Base-by-base conservation (phyloP, 2,888 invertebrate genomes). In the Pollenia angustigena region DNA sequence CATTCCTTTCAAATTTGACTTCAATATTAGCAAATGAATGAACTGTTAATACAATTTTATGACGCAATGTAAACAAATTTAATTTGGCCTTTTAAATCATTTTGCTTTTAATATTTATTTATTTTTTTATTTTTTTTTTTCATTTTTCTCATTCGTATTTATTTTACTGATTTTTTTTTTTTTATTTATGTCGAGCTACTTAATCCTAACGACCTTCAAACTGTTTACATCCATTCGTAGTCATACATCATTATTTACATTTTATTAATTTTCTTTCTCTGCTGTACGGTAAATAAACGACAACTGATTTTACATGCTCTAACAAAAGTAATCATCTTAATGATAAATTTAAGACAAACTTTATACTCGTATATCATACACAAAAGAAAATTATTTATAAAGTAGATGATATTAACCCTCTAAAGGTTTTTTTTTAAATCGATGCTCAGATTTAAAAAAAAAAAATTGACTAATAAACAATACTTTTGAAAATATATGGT, bases 311-410 rank as follows among this genome's bases (percentile, higher is more conserved):
- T 68, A 68, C 48, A 68, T 32, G 18, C 32, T 32, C n/a, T 50
- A 23, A 32, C 9, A 48, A 68, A 66, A 64, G 46, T 80, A 80
- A 71, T 80, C 69, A 81, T 72, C 66, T 56, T 66, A 66, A 81
- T 72, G 72, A 81, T 81, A 66, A 72, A 81, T 81, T 74, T 74
- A 16, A 56, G 72, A 81, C 44, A 54, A 64, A 62, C 3, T 32
- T 4, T 62, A 42, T 72, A 18, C 32, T 54, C 54, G 62, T 64
- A 54, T 71, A 71, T 72, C 62, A 81, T 56, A 32, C 40, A 62
- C 32, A 52, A 52, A 80, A 50, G n/a, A 50, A 71, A 72, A 46
- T 58, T 14, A 72, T 23, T 11, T 44, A 46, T 16, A 46, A 50
- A 18, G n/a, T 3, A 1, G n/a, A 42, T 2, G n/a, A 54, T 32